Evolutionary conservation across 2,113 vertebrate species (phyloP), one percentile per base, ranked within the genome.

Genomic region (Hylia prasina): DNA sequence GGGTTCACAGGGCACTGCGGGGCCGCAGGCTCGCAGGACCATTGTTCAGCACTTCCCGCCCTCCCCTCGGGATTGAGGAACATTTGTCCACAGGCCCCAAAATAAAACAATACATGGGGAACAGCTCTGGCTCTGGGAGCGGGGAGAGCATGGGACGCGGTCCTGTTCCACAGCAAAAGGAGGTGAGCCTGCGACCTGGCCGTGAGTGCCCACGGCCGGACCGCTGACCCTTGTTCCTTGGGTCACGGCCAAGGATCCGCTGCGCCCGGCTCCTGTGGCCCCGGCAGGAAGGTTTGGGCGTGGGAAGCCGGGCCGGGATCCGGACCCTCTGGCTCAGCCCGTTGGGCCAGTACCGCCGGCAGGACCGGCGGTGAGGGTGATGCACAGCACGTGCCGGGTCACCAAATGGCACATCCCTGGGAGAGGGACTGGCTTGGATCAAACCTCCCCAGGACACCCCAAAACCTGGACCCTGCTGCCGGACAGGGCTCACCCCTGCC

Each of bases 41-140:
- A 97, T 96, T 97, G 96, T 96, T 96, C 44, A 5, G 58, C 47
- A 80, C 86, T 97, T 96, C 95, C 96, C 94, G 75, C 95, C 93
- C 31, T 82, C 90, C 91, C 95, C 91, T 90, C 76, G 89, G 93
- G 89, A 97, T 35, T 11, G 82, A 70, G 71, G 80, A 88, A 42
- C 37, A 66, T 72, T 90, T 88, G 89, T 86, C 61, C 9, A 0
- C 66, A 85, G 44, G 94, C 82, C 86, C 86, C 63, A 4, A 71
- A 85, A 93, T 79, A 82, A 84, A 95, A 96, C 96, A 97, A 96
- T 96, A 50, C 66, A 1, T 50, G 89, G 72, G 80, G 92, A 90
- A 47, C 23, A 11, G 79, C 63, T 57, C 35, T 6, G 47, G 42
- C 47, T 72, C 17, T 1, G 47, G 27, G 35, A n/a, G 11, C 5